Conservation (phyloP, 2,888 invertebrate genomes). For the Dryocosmus kuriphilus region DNA sequence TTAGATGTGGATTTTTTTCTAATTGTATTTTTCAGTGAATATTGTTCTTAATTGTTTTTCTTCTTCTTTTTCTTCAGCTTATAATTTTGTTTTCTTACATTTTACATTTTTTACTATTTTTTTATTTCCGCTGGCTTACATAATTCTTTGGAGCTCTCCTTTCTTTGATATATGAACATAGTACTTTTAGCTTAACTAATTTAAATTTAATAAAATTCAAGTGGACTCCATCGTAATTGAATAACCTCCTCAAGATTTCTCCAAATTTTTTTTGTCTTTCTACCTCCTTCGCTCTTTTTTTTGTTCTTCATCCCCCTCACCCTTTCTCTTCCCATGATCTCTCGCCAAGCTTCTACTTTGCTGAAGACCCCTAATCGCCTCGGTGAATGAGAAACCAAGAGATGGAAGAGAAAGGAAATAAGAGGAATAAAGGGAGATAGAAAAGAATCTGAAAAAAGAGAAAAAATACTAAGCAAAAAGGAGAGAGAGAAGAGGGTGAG, state of each 20-base stretch:
- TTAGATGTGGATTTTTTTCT: constrained; percentile 45
- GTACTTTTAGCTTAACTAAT: neutral
- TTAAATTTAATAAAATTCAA: too few species aligned
- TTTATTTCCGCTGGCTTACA: too few species aligned
- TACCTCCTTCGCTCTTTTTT: constrained; percentile 27
- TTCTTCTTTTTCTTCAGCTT: too few species aligned
- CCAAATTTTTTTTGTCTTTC: constrained; percentile 38
- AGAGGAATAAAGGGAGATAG: constrained; percentile 41
- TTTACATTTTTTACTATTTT: too few species aligned
- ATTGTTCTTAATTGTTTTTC: too few species aligned
- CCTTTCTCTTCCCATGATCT: constrained; percentile 47
- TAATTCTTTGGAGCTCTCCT: too few species aligned
- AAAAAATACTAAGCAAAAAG: constrained; percentile 47
- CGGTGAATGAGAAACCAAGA: constrained; percentile 41
- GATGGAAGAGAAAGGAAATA: constrained; percentile 42
- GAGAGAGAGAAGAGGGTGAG: constrained; percentile 52
- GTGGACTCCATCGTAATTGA: neutral
- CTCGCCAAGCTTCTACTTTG: constrained; percentile 47
- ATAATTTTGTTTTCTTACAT: too few species aligned
- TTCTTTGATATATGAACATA: too few species aligned
- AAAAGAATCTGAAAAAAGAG: constrained; percentile 36
- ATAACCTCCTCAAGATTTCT: neutral
- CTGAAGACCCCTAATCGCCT: constrained; percentile 48
- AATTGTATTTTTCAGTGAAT: constrained; percentile 22
- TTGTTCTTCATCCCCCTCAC: constrained; percentile 39